A percentile compares a stretch with the other conserved stretches of the same genome.
Evolutionary conservation across 2,113 vertebrate species (phyloP).

Genomic region (Hemichromis elongatus): DNA sequence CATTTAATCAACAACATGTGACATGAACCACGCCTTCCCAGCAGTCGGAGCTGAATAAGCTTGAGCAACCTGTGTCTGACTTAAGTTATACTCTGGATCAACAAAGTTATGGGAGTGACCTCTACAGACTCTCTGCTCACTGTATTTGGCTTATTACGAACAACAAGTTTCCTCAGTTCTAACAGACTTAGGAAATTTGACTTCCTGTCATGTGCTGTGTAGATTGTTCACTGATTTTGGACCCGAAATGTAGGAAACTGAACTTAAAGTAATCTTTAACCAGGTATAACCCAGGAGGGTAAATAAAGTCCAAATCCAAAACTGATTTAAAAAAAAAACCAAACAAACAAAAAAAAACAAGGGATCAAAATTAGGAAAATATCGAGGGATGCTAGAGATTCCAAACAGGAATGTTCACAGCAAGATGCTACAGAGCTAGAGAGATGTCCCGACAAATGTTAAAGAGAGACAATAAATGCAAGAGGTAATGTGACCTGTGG

Average conservation of each 20-base stretch:
- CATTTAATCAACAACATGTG: neutral
- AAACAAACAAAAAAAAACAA: neutral
- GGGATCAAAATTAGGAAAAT: neutral
- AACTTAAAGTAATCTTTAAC: too few relatives aligned
- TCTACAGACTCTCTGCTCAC: neutral
- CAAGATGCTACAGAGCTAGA: neutral
- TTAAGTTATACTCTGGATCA: neutral
- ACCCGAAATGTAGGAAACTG: too few relatives aligned
- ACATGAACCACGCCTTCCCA: neutral
- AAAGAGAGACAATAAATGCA: neutral
- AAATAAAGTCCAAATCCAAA: too few relatives aligned
- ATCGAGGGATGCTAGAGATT: neutral
- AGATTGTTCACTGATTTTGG: too few relatives aligned
- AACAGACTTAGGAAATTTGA: neutral
- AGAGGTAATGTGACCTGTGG: rapidly evolving
- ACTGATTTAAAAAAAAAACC: too few relatives aligned
- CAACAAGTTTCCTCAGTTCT: neutral
- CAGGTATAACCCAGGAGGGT: too few relatives aligned
- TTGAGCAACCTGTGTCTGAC: neutral
- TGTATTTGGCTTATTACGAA: neutral
- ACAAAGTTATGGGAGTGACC: neutral
- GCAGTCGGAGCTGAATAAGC: neutral
- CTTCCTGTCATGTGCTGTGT: neutral
- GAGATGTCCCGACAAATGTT: neutral
- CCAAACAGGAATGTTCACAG: neutral